These are phyloP conservation scores for Siniperca obscura DNA, from an alignment of 2,797 vertebrate species.

Conservation along the genomic window DNA sequence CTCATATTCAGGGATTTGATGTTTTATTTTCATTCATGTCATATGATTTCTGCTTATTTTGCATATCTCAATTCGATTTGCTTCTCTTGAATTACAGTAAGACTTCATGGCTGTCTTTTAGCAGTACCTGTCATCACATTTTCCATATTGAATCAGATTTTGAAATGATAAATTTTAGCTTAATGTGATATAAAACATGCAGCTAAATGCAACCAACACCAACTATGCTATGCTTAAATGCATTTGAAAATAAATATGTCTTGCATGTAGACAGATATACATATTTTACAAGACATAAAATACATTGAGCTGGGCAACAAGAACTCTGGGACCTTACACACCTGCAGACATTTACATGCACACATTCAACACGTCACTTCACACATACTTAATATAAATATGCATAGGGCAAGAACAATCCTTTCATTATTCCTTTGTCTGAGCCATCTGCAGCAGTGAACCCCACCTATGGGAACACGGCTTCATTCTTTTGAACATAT, in stretches of 20 bases:
- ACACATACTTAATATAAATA: not conserved
- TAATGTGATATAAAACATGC: not conserved
- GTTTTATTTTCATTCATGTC: constrained; percentile 45
- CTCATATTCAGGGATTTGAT: constrained; percentile 38
- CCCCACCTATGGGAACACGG: constrained; percentile 11
- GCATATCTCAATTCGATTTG: constrained; percentile 33
- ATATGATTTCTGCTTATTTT: constrained; percentile 28
- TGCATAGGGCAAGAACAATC: not conserved
- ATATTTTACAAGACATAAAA: not conserved
- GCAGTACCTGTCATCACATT: constrained; percentile 17
- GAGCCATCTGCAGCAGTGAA: constrained; percentile 35
- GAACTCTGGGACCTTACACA: not conserved
- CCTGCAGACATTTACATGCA: not conserved
- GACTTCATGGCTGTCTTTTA: constrained; percentile 12
- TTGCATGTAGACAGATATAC: not conserved
- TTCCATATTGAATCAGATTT: not conserved
- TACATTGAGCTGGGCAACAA: not conserved
- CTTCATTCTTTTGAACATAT: constrained; percentile 28
- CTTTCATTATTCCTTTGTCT: constrained; percentile 11
- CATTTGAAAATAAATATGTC: not conserved
- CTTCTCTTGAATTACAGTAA: constrained; percentile 11
- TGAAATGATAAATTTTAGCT: not conserved
- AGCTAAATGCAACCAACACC: not conserved
- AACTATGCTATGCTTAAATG: not conserved
- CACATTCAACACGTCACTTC: constrained; percentile 15